Evolutionary conservation across 2,113 vertebrate species (phyloP), one percentile per base, ranked within the genome.

Genomic region (Boulengeromyrus knoepffleri): DNA sequence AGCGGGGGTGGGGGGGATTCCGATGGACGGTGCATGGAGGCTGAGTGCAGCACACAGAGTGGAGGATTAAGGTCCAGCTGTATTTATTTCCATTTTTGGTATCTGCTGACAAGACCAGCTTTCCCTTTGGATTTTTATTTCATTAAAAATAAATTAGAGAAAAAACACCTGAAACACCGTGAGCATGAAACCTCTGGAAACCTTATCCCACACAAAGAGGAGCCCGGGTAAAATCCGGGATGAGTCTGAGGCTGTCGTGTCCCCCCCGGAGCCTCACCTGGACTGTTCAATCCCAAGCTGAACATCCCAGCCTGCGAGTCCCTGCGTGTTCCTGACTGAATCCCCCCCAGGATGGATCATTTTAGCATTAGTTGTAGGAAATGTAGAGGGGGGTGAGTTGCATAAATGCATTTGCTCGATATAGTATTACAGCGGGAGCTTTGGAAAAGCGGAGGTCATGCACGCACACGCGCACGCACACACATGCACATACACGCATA

Each of bases 261-360:
- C 3, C 31, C 2, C 62, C 27, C 70, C 1, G 1, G 15, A 80
- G 50, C 88, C 91, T 62, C 87, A 88, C 92, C 87, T 89, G 62
- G 87, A 80, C 46, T 46, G 84, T 13, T 52, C 90, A 90, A 80
- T 45, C 87, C 85, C 19, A 83, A 53, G 62, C 31, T 90, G 31
- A 93, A 92, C 93, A 92, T 93, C 93, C 92, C 58, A 91, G 93
- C 89, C 47, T 39, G 74, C 74, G 49, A 50, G 88, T 52, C 27
- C 1, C 10, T 45, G 50, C 88, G 13, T 56, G 88, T 56, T 46
- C 21, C 19, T 50, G 19, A 36, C 24, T 49, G 50, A 74, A 47
- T 45, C 70, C 46, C 46, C 39, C n/a, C 4, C 13, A 50, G 50
- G 85, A 50, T 15, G 49, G 49, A 13, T 52, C 47, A 52, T n/a